These are phyloP conservation scores for Atlantisia rogersi DNA, from an alignment of 2,113 vertebrate species.

Conservation along the genomic window DNA sequence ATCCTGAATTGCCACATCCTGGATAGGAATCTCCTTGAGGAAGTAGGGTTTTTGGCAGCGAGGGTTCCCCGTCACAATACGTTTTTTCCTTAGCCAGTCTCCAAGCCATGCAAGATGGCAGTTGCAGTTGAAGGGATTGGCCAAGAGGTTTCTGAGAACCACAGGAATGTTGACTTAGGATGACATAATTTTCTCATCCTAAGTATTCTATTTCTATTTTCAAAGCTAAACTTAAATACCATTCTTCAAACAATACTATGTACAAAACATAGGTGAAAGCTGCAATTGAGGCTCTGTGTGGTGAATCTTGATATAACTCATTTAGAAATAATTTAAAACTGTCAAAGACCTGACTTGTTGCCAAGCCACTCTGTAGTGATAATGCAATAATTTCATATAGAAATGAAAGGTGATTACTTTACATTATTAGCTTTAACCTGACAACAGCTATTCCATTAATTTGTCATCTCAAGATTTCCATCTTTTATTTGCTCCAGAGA, in stretches of 20 bases:
- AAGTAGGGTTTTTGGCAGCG: slow-evolving; percentile 97
- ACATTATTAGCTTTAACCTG: slow-evolving; percentile 79
- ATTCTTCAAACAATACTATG: not conserved
- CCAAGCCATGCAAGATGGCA: slow-evolving; percentile 97
- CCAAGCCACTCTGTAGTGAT: slow-evolving; percentile 64
- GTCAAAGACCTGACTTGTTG: slow-evolving; percentile 69
- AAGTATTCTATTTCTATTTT: not conserved
- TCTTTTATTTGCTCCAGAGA: slow-evolving; percentile 79
- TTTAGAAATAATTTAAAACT: slow-evolving; percentile 74
- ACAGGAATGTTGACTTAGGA: not conserved
- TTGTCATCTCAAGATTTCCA: slow-evolving; percentile 78
- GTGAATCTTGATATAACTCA: slow-evolving; percentile 46
- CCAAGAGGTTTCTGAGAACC: slow-evolving; percentile 88
- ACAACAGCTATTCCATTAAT: slow-evolving; percentile 80
- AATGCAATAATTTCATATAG: slow-evolving; percentile 77
- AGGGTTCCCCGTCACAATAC: slow-evolving; percentile 96
- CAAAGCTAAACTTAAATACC: not conserved
- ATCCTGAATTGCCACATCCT: slow-evolving; percentile 96
- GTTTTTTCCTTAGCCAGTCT: slow-evolving; percentile 95
- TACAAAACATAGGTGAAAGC: slow-evolving; percentile 18
- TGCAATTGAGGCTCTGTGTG: slow-evolving; percentile 26
- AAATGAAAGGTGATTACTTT: slow-evolving; percentile 78
- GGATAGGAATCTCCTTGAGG: slow-evolving; percentile 97
- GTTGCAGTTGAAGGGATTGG: slow-evolving; percentile 99
- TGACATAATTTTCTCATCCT: not conserved